Evolutionary conservation across 2,113 vertebrate genomes (phyloP), one percentile per base, ranked within the genome.

Genomic region (Chlamydotis undulata): DNA sequence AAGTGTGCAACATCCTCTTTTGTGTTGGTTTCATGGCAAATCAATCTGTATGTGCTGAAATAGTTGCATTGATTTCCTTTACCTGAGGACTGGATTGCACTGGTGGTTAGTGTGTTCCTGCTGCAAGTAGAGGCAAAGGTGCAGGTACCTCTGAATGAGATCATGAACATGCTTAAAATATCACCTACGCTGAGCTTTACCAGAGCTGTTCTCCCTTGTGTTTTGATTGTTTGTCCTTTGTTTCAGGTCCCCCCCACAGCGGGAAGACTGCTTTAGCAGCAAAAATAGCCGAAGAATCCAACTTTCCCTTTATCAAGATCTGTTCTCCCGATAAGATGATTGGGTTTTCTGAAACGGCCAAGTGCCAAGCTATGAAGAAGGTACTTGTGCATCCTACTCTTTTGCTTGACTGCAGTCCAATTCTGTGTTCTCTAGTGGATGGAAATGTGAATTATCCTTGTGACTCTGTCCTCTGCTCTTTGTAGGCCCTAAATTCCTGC

Each of bases 241-340:
- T 19, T 77, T 28, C 97, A 99, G 99, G 99, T 21, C 99, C 99
- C 33, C 99, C 99, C 14, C 99, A 99, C 97, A 99, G 99, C 25
- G 99, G 99, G 6, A 99, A 99, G 95, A 99, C 99, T 0, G 99
- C 99, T 1, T 89, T 99, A 75, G 99, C 99, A 41, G 99, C 99
- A 52, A 99, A 99, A 96, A 99, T 99, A 90, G 98, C 99, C 3
- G 99, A 99, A 96, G 98, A 99, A 14, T 99, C 99, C 76, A 98
- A 99, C 96, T 99, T 99, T 91, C 99, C 99, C n/a, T 99, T 99
- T 75, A 99, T 99, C 98, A 99, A 99, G 98, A 99, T 99, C 97
- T 99, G 99, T 93, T 99, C 99, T 90, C 99, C 99, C 4, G 99
- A 99, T 96, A 99, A 99, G 97, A 99, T 99, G 99, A 99, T 99